phyloP scores from a whole-genome alignment of 2,888 invertebrate species.

The Apomyelois bistriatella region DNA sequence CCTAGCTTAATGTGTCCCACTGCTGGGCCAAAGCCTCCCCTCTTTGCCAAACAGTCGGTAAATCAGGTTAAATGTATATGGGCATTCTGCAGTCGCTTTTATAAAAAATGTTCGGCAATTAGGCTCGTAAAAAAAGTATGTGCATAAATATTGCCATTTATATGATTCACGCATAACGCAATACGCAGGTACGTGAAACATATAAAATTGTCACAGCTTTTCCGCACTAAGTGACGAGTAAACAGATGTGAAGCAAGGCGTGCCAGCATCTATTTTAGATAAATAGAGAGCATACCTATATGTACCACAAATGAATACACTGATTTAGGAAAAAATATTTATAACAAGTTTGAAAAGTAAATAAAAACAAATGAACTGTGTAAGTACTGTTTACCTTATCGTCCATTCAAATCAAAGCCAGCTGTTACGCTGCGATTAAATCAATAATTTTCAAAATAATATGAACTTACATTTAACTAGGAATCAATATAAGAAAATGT shows the following conservation, averaged over 20 bases:
- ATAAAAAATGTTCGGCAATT: too few relatives aligned
- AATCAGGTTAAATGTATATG: too few relatives aligned
- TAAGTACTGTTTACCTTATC: too few relatives aligned
- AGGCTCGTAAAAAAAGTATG: not conserved
- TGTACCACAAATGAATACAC: too few relatives aligned
- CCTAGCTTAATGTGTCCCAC: too few relatives aligned
- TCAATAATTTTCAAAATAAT: not conserved
- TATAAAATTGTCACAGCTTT: not conserved
- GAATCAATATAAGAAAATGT: not conserved
- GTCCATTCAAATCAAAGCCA: too few relatives aligned
- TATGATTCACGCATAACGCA: constrained; percentile 1
- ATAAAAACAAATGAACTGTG: too few relatives aligned
- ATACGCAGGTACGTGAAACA: not conserved
- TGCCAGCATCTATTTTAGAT: not conserved
- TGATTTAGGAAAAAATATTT: constrained; percentile 1
- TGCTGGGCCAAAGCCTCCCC: too few relatives aligned
- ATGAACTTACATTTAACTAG: not conserved
- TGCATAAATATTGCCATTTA: not conserved
- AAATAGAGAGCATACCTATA: not conserved
- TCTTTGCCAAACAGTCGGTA: too few relatives aligned
- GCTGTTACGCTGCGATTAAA: too few relatives aligned
- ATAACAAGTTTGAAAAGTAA: too few relatives aligned
- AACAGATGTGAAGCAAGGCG: not conserved
- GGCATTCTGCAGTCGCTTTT: too few relatives aligned
- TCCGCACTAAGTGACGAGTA: not conserved